Evolutionary conservation across 2,797 vertebrate genomes (phyloP).

Genomic region (Sebastes matsubarae): DNA sequence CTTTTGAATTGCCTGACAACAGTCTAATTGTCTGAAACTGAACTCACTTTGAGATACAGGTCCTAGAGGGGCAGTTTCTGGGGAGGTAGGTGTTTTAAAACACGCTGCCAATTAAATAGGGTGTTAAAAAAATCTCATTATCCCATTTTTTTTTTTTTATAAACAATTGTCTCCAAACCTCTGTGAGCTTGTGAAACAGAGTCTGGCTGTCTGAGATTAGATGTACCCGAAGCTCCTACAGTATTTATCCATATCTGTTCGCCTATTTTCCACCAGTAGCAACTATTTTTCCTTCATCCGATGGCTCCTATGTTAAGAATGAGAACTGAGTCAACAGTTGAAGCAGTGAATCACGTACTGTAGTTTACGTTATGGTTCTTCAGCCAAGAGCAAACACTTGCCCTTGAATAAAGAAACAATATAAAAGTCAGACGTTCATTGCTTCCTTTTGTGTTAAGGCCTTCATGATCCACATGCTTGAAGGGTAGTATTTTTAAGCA

Average conservation of each 20-base stretch:
- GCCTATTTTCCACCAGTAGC: not conserved
- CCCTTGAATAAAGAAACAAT: constrained; percentile 23
- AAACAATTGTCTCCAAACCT: not conserved
- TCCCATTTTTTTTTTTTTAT: not conserved
- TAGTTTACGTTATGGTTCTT: not conserved
- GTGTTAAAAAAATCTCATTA: not conserved
- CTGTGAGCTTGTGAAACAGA: not conserved
- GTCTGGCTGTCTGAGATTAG: constrained; percentile 9
- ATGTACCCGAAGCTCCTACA: not conserved
- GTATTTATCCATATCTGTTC: not conserved
- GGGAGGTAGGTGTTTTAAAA: not conserved
- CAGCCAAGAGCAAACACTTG: constrained; percentile 5
- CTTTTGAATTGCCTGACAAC: too few relatives aligned
- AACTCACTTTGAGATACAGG: constrained; percentile 13
- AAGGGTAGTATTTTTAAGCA: not conserved
- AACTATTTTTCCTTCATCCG: not conserved
- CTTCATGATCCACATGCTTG: constrained; percentile 11
- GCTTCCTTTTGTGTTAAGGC: constrained; percentile 27
- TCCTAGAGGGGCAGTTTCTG: not conserved
- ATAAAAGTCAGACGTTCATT: not conserved
- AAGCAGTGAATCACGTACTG: not conserved
- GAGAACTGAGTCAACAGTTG: not conserved
- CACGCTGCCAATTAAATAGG: not conserved
- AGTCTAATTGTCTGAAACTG: not conserved
- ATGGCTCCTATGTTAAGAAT: constrained; percentile 24